Evolutionary conservation across 2,797 vertebrate genomes (phyloP).

Genomic region (Falco peregrinus): DNA sequence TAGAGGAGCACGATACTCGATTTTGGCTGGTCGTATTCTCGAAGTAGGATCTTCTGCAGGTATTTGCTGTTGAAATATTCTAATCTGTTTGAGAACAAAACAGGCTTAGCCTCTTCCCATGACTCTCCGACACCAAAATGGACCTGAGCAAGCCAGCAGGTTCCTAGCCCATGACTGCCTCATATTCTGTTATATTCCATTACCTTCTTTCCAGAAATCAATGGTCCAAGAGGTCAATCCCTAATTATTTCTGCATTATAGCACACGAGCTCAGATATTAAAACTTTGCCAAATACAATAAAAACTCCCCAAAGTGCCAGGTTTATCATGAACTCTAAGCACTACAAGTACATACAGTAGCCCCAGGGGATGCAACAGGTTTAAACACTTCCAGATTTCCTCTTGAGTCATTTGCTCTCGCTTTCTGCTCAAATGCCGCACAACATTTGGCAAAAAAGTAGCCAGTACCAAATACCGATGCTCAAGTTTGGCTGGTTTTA

Average conservation of each 20-base stretch:
- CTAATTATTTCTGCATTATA: not conserved
- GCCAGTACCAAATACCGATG: too few species aligned
- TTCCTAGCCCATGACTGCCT: fast-evolving
- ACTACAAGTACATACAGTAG: not conserved
- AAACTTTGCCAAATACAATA: not conserved
- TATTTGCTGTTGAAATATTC: conserved; percentile 86
- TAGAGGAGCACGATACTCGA: conserved; percentile 86
- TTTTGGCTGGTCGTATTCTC: conserved; percentile 81
- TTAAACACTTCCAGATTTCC: not conserved
- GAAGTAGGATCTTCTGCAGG: conserved; percentile 83
- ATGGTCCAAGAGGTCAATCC: not conserved
- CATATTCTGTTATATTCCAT: not conserved
- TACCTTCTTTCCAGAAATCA: not conserved
- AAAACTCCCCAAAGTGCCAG: not conserved
- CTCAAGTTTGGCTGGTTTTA: not conserved
- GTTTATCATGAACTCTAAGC: not conserved
- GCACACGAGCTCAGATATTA: not conserved
- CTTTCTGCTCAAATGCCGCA: not conserved
- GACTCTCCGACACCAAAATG: not conserved
- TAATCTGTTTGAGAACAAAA: conserved; percentile 56
- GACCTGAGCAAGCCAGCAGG: not conserved
- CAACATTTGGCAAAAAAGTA: not conserved
- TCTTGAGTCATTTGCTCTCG: not conserved
- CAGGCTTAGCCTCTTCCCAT: not conserved
- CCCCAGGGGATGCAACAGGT: not conserved